Evolutionary conservation across 2,888 invertebrate species (phyloP), one percentile per base, ranked within the genome.

Genomic region (Drosophila kuntzei): DNA sequence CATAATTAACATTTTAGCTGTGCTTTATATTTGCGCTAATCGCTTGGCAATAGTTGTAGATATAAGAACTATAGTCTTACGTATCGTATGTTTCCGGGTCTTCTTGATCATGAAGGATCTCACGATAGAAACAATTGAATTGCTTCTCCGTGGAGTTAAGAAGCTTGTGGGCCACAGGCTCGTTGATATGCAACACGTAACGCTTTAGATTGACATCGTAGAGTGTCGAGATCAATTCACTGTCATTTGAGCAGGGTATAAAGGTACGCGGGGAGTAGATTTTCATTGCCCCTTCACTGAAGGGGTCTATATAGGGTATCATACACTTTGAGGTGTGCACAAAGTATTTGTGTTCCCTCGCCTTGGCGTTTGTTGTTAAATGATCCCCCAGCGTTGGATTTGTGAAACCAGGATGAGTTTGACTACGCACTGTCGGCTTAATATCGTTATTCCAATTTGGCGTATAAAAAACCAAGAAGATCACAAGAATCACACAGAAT

Each of bases 281-380:
- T 32, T 46, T 5, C 53, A 92, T 92, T 1, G 93, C 92, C 53
- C 93, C 93, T 8, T 78, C 36, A 39, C 94, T 94, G 72, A 94
- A 94, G 3, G 94, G 93, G 80, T 95, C 93, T 65, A 94, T 80
- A 60, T 94, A 93, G n/a, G 94, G 93, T 87, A 95, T 95, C 79
- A 93, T 93, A 82, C 95, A 95, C 78, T 93, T 93, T 14, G 94
- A 90, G 78, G 93, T 95, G 91, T 93, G 82, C 18, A 91, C 90
- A 65, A 54, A 80, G 43, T 66, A 83, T 4, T 65, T 34, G n/a
- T 59, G 49, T 11, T 14, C 0, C 2, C 9, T 37, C 0, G 6
- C 5, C 1, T 16, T 32, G 12, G n/a, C 9, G 7, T 2, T 2
- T 5, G 5, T 9, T 9, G 6, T 4, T n/a, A 11, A 8, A 2